Evolutionary conservation across 23 tunicate species (phyloP), one percentile per base, ranked within the genome.

Genomic region (Diplosoma virens): DNA sequence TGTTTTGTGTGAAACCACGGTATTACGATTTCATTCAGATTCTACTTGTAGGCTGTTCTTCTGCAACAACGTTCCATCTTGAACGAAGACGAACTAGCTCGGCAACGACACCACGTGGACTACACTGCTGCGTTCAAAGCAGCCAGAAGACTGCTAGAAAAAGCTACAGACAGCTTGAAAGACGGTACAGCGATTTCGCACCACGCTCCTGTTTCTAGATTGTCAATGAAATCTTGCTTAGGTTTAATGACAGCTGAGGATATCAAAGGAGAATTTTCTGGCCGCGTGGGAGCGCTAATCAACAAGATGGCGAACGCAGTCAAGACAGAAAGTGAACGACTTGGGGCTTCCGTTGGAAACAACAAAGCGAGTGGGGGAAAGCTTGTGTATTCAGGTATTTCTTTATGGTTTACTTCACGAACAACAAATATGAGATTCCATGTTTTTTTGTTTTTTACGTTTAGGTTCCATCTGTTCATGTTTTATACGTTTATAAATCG

Each of bases 321-420:
- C 1, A 47, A 58, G 25, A 32, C 21, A 1, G 97, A 90, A 59
- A 79, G 79, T 32, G 37, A 54, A 0, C 64, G 97, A 47, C 72
- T 84, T 6, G 97, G 97, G 25, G 64, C 81, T 30, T 76, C 86
- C 80, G 86, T 71, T 37, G 82, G 79, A 14, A 16, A 84, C 2
- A 85, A 73, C 11, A 60, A 79, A 14, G 90, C 76, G 6, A 79
- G 79, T 25, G 96, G 96, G 20, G 96, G 84, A 1, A 41, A 89
- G 58, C 68, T 89, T 3, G 77, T 89, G 17, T 61, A 71, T 27
- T 75, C 96, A 23, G 86, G 94, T 87, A 78, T n/a, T n/a, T n/a
- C n/a, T n/a, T n/a, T n/a, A n/a, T n/a, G n/a, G n/a, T n/a, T n/a
- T n/a, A n/a, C n/a, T n/a, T n/a, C n/a, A n/a, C n/a, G n/a, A n/a